Conservation (phyloP, 2,888 invertebrate genomes). For the Orthosia gothica region DNA sequence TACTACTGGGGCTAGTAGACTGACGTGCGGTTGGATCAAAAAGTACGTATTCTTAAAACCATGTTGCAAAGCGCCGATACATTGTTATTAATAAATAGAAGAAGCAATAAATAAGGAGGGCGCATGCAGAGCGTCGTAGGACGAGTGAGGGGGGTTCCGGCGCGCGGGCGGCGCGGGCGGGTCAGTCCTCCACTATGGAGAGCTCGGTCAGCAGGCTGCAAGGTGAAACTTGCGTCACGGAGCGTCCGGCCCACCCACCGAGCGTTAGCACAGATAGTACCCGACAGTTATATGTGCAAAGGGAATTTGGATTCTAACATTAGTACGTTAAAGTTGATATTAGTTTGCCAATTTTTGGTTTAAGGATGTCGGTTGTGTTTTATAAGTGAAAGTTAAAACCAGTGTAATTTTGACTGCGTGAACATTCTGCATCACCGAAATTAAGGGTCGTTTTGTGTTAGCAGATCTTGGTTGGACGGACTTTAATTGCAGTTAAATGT, state of each 20-base stretch:
- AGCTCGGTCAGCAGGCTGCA: constrained; percentile 91
- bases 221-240: constrained; percentile 80
- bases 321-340: not conserved
- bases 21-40: too few relatives aligned
- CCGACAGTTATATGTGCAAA: constrained; percentile 36
- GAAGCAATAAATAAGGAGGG: constrained; percentile 66
- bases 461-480: not conserved
- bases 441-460: not conserved
- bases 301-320: not conserved
- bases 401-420: not conserved
- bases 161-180: constrained; percentile 37
- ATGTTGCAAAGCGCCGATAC: constrained; percentile 27
- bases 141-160: constrained; percentile 57
- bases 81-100: constrained; percentile 49
- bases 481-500: not conserved
- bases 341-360: not conserved
- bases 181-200: constrained; percentile 89
- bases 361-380: not conserved
- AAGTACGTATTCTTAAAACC: constrained; percentile 22
- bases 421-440: not conserved
- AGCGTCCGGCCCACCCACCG: constrained; percentile 19
- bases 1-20: too few relatives aligned
- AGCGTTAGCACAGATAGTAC: constrained; percentile 12
- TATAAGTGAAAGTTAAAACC: not conserved
- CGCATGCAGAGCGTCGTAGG: constrained; percentile 67